A percentile compares a stretch with the other conserved stretches of the same genome.
These are phyloP conservation scores for Aleadryas rufinucha DNA, from an alignment of 2,113 vertebrate genomes.

Conservation along the genomic window DNA sequence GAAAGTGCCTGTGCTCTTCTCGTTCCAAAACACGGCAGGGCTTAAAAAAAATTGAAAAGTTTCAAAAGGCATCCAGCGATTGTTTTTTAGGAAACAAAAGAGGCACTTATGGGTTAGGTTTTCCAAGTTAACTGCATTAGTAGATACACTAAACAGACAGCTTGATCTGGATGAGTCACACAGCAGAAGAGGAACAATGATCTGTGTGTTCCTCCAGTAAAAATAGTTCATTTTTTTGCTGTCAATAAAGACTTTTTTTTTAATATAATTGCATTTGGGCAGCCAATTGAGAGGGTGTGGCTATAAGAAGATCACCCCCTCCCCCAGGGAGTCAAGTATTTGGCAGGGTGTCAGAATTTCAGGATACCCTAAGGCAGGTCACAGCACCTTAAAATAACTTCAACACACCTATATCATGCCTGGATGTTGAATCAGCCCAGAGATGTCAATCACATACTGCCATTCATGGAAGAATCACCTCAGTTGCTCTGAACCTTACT, in stretches of 20 bases:
- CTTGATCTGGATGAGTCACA: constrained; percentile 6
- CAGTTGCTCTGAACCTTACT: not conserved
- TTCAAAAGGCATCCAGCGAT: not conserved
- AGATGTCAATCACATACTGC: constrained; percentile 30
- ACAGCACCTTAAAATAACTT: constrained; percentile 46
- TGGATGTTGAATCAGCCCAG: constrained; percentile 52
- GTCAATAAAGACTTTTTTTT: constrained; percentile 10
- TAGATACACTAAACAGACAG: not conserved
- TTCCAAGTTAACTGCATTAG: not conserved
- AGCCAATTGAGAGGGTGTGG: constrained; percentile 13
- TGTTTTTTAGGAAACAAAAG: constrained; percentile 58
- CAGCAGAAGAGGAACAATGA: constrained; percentile 50
- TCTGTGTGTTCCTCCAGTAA: constrained; percentile 56
- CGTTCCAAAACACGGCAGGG: not conserved
- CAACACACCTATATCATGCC: constrained; percentile 46
- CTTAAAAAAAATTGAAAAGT: not conserved
- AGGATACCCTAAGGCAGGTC: constrained; percentile 29
- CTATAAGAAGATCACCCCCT: constrained; percentile 13
- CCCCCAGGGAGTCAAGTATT: not conserved
- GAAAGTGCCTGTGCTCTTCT: constrained; percentile 17
- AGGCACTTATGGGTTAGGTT: constrained; percentile 11
- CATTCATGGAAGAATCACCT: not conserved
- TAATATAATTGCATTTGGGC: constrained; percentile 37
- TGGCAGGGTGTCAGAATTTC: not conserved
- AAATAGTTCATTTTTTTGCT: not conserved